Conservation (phyloP, 1,140 invertebrate species). For the Drosophila ficusphila region DNA sequence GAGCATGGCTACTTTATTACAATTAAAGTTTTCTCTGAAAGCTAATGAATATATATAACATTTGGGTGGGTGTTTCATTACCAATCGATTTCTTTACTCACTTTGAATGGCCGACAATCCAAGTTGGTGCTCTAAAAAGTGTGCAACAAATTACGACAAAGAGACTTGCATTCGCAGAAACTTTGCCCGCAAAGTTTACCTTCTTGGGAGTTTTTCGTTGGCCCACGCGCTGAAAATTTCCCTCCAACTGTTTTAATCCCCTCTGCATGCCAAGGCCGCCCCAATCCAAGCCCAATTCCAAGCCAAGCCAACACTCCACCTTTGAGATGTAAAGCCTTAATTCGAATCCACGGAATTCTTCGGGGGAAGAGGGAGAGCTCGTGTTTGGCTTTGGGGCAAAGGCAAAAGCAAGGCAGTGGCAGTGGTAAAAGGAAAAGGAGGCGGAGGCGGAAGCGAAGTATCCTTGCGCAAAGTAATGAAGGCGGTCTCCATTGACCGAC, state of each 20-base stretch:
- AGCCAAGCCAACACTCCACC: neutral
- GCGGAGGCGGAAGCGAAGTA: neutral
- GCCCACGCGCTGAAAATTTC: conserved; percentile 27
- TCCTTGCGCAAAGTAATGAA: conserved; percentile 65
- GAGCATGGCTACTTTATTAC: too few species aligned
- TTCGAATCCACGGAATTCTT: conserved; percentile 32
- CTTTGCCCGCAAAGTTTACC: conserved; percentile 54
- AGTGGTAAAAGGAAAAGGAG: neutral
- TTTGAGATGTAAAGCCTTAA: conserved; percentile 23
- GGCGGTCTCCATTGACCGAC: conserved; percentile 50
- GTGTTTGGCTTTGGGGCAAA: conserved; percentile 36
- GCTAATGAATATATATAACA: neutral
- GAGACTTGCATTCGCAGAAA: conserved; percentile 48
- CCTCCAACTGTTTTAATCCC: conserved; percentile 57
- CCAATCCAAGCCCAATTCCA: neutral
- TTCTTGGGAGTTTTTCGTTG: conserved; percentile 28
- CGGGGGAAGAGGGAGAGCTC: conserved; percentile 14
- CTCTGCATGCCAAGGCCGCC: conserved; percentile 42
- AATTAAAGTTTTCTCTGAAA: too few species aligned
- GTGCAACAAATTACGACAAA: conserved; percentile 46
- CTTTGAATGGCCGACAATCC: conserved; percentile 8
- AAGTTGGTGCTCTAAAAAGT: conserved; percentile 28
- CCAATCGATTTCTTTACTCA: conserved; percentile 24
- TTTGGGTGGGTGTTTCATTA: conserved; percentile 15
- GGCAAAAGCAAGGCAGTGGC: neutral